Evolutionary conservation across 2,113 vertebrate species (phyloP).

Genomic region (Micromys minutus): DNA sequence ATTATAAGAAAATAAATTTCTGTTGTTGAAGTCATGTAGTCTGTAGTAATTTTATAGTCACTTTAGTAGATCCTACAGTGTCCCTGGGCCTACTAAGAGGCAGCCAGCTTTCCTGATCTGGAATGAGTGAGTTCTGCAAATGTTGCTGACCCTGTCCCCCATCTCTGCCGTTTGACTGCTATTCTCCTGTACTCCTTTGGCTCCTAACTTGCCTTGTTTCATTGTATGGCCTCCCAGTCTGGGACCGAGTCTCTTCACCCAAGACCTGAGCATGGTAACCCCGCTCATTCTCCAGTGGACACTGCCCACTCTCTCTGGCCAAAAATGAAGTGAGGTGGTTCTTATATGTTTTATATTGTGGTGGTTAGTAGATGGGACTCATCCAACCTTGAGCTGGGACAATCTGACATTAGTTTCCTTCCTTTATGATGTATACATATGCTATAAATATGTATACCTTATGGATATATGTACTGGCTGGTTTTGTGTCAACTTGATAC

Average conservation of each 20-base stretch:
- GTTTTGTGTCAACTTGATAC: too few relatives aligned
- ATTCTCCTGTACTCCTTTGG: background rate
- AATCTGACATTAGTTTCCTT: background rate
- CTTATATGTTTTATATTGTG: too few relatives aligned
- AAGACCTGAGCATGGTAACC: background rate
- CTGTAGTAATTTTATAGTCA: background rate
- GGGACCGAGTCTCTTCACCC: background rate
- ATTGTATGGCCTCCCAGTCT: background rate
- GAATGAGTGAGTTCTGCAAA: background rate
- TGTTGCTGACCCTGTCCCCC: background rate
- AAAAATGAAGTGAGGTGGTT: background rate
- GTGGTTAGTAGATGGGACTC: too few relatives aligned
- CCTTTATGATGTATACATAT: background rate
- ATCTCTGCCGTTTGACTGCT: too few relatives aligned
- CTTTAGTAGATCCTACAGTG: background rate
- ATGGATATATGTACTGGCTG: background rate
- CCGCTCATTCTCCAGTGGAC: background rate
- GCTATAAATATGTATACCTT: background rate
- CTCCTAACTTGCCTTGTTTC: background rate
- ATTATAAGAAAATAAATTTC: background rate
- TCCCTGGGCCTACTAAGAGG: background rate
- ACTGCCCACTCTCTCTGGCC: background rate
- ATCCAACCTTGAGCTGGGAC: too few relatives aligned
- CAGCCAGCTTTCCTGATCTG: background rate
- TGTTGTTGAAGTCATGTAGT: background rate